Evolutionary conservation across 2,888 invertebrate species (phyloP).

Genomic region (Eucera pruinosa): DNA sequence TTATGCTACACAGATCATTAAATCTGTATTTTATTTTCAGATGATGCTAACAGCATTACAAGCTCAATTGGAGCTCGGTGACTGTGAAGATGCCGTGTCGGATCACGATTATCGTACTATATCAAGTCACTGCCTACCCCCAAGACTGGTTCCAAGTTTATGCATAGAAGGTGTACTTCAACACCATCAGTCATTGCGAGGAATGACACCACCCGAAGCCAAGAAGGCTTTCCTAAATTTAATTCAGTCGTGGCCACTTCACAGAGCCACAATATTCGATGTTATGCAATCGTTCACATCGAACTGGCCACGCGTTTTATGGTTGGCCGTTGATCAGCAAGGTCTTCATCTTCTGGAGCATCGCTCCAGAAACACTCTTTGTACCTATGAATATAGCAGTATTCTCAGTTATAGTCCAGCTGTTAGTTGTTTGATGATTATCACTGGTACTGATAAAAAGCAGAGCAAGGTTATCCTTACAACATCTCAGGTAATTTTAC

Average conservation of each 20-base stretch:
- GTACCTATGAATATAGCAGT: slow-evolving; percentile 95
- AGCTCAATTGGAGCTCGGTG: slow-evolving; percentile 96
- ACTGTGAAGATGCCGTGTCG: slow-evolving; percentile 89
- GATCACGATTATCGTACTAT: slow-evolving; percentile 87
- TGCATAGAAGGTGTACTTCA: slow-evolving; percentile 94
- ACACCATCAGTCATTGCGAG: slow-evolving; percentile 95
- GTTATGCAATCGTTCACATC: slow-evolving; percentile 99
- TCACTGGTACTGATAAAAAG: slow-evolving; percentile 95
- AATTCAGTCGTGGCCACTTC: slow-evolving; percentile 96
- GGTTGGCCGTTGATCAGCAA: slow-evolving; percentile 96
- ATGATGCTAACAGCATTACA: slow-evolving; percentile 97
- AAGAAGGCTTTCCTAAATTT: slow-evolving; percentile 97
- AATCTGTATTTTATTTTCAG: slow-evolving; percentile 84
- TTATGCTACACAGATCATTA: too few species aligned
- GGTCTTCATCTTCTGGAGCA: slow-evolving; percentile 96
- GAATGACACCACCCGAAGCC: slow-evolving; percentile 94
- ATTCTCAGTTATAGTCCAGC: slow-evolving; percentile 96
- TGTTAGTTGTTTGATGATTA: slow-evolving; percentile 96
- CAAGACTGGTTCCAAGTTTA: slow-evolving; percentile 91
- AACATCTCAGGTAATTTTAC: slow-evolving; percentile 90
- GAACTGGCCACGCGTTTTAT: slow-evolving; percentile 96
- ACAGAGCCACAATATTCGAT: slow-evolving; percentile 96
- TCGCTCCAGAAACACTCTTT: slow-evolving; percentile 93
- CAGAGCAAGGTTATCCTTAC: slow-evolving; percentile 97
- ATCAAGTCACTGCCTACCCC: slow-evolving; percentile 93